Evolutionary conservation across 2,797 vertebrate genomes (phyloP).

Genomic region (Bucorvus abyssinicus): DNA sequence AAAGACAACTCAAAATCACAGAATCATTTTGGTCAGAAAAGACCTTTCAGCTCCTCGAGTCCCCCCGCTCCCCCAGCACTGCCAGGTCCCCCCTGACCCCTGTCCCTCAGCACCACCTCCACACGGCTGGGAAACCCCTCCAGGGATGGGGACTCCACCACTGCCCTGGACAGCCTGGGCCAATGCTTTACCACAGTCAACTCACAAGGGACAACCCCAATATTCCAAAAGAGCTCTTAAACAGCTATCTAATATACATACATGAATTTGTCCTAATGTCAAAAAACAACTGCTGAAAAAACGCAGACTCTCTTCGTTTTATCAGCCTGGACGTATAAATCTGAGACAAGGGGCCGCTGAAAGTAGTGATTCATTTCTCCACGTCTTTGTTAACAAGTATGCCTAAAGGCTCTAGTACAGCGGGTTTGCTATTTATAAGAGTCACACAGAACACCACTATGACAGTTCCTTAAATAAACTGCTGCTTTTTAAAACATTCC

Average conservation of each 20-base stretch:
- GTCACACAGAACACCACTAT: not conserved
- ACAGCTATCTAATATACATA: not conserved
- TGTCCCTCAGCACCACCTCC: too few species aligned
- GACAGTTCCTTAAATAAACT: not conserved
- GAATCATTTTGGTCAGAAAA: too few species aligned
- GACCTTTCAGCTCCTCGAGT: too few species aligned
- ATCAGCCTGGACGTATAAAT: not conserved
- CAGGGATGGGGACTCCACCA: too few species aligned
- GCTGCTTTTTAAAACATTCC: not conserved
- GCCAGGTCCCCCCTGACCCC: too few species aligned
- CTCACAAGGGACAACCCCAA: not conserved
- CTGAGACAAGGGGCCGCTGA: not conserved
- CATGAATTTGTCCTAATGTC: not conserved
- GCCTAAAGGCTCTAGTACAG: not conserved
- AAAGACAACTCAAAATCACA: not conserved
- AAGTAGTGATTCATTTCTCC: not conserved
- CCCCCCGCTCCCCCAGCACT: too few species aligned
- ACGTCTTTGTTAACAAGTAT: not conserved
- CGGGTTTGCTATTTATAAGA: not conserved
- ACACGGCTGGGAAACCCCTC: too few species aligned
- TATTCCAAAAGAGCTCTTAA: not conserved
- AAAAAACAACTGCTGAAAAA: not conserved
- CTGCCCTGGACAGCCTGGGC: too few species aligned
- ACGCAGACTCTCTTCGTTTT: not conserved
- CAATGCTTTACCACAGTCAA: not conserved